Conservation (phyloP, 2,113 vertebrate species). For the Brienomyrus brachyistius region DNA sequence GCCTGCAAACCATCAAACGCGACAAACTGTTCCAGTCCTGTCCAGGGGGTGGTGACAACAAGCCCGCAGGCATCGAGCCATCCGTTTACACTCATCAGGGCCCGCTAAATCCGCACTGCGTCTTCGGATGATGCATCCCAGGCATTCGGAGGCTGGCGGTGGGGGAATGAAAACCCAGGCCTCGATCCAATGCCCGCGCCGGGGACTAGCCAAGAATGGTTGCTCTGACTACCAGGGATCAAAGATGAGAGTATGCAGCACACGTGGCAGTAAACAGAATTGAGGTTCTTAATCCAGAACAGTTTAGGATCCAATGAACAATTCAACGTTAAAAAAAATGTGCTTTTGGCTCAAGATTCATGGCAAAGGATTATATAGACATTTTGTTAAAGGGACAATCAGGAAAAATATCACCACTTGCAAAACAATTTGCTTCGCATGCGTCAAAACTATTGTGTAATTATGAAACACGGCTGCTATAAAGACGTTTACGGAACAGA, state of each 20-base stretch:
- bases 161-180: neutral
- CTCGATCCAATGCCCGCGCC: neutral
- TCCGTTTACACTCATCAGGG: neutral
- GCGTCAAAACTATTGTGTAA: slow-evolving; percentile 29
- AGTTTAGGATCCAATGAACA: slow-evolving; percentile 35
- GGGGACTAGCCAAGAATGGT: neutral
- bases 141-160: neutral
- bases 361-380: neutral
- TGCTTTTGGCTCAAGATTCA: slow-evolving; percentile 24
- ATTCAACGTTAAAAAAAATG: slow-evolving; percentile 35
- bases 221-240: slow-evolving; percentile 8
- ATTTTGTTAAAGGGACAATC: neutral
- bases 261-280: slow-evolving; percentile 31
- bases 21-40: neutral
- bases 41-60: neutral
- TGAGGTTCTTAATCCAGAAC: slow-evolving; percentile 17
- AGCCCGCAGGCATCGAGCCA: neutral
- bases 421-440: slow-evolving; percentile 38
- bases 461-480: slow-evolving; percentile 24
- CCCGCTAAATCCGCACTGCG: neutral
- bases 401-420: slow-evolving; percentile 18
- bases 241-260: slow-evolving; percentile 22
- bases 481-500: slow-evolving; percentile 20
- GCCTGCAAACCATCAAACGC: neutral
- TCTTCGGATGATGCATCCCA: neutral